phyloP scores from a whole-genome alignment of 2,113 vertebrate species.

The Scortum barcoo region DNA sequence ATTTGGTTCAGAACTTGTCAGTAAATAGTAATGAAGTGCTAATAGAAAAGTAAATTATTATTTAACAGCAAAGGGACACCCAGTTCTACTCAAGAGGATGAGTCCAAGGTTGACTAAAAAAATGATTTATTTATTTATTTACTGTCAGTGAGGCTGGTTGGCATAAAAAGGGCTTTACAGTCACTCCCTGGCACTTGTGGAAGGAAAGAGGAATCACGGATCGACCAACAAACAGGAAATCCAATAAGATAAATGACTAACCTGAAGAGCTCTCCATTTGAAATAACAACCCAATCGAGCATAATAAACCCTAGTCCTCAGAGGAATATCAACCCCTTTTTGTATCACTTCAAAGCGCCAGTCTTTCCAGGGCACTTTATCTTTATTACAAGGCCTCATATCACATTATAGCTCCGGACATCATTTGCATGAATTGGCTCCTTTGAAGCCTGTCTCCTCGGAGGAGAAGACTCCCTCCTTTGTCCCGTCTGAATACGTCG shows the following conservation, averaged over 20 bases:
- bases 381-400: constrained; percentile 48
- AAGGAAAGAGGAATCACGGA: neutral
- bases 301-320: neutral
- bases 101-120: too few species aligned
- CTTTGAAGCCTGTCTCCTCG: constrained; percentile 54
- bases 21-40: too few species aligned
- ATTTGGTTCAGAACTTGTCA: neutral
- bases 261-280: constrained; percentile 14
- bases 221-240: constrained; percentile 1
- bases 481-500: constrained; percentile 53
- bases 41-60: too few species aligned
- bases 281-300: neutral
- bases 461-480: constrained; percentile 47
- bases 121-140: too few species aligned
- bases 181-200: neutral
- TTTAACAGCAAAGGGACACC: too few species aligned
- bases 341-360: constrained; percentile 48
- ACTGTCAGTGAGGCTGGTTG: neutral
- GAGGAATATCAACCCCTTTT: constrained; percentile 2
- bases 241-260: constrained; percentile 23
- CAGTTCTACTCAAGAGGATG: too few species aligned
- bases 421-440: constrained; percentile 68
- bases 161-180: neutral
- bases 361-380: constrained; percentile 40
- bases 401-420: constrained; percentile 36